These are phyloP conservation scores for Adela reaumurella DNA, from an alignment of 2,888 invertebrate genomes.

Conservation along the genomic window DNA sequence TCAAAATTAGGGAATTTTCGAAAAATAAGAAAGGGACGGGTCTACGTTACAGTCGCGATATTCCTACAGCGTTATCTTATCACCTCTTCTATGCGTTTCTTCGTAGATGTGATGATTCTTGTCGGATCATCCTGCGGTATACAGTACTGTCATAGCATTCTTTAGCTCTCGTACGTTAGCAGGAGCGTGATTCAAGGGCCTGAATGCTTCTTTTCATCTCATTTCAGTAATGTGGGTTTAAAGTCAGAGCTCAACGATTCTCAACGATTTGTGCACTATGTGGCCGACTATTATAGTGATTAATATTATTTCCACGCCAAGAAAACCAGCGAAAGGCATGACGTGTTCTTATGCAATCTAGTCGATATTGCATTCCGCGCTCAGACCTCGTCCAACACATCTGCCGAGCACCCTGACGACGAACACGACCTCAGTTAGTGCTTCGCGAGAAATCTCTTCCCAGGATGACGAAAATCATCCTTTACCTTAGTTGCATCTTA, in stretches of 20 bases:
- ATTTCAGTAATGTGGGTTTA: slow-evolving; percentile 15
- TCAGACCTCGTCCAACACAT: slow-evolving; percentile 2
- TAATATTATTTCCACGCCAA: slow-evolving; percentile 3
- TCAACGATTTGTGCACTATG: slow-evolving; percentile 9
- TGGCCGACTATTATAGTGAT: neutral
- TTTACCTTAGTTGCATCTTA: slow-evolving; percentile 5
- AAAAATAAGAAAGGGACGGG: too few species aligned
- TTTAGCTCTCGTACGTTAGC: neutral
- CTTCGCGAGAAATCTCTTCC: slow-evolving; percentile 4
- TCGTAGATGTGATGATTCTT: slow-evolving; percentile 10
- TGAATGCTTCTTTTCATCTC: slow-evolving; percentile 9
- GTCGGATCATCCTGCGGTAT: neutral
- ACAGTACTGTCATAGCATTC: neutral
- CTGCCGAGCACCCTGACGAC: slow-evolving; percentile 6
- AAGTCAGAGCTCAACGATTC: slow-evolving; percentile 16
- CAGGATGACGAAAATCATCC: slow-evolving; percentile 6
- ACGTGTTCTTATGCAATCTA: slow-evolving; percentile 7
- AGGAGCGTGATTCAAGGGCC: slow-evolving; percentile 1
- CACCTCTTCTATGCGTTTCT: slow-evolving; percentile 10
- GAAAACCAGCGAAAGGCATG: slow-evolving; percentile 2
- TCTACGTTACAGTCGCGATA: slow-evolving; percentile 1
- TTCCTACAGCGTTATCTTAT: slow-evolving; percentile 12
- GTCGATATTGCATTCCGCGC: too few species aligned
- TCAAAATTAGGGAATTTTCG: too few species aligned
- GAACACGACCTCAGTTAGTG: slow-evolving; percentile 7